Percentiles rank a stretch among this genome's conserved stretches.
Evolutionary conservation across 2,797 vertebrate species (phyloP).

Genomic region (Tiaroga cobitis): DNA sequence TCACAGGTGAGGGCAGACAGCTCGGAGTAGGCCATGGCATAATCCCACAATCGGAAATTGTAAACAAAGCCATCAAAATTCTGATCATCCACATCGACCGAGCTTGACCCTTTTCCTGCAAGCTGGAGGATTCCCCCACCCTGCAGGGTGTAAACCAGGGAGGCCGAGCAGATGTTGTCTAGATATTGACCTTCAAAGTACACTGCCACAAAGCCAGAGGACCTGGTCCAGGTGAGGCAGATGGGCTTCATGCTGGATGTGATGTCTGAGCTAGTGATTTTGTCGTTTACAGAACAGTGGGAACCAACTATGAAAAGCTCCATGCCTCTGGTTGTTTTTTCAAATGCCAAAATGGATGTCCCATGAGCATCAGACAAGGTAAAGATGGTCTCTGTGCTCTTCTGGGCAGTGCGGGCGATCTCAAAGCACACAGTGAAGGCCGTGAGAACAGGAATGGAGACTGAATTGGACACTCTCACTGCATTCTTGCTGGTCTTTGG

Average conservation of each 20-base stretch:
- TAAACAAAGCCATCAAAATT: conserved; percentile 87
- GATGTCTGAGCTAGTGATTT: conserved; percentile 74
- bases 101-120: conserved; percentile 74
- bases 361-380: conserved; percentile 71
- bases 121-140: conserved; percentile 79
- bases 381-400: conserved; percentile 82
- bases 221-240: conserved; percentile 83
- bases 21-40: conserved; percentile 76
- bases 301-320: conserved; percentile 72
- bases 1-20: conserved; percentile 85
- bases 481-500: conserved; percentile 67
- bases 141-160: conserved; percentile 68
- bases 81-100: conserved; percentile 40
- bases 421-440: conserved; percentile 92
- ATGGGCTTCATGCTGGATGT: conserved; percentile 78
- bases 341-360: conserved; percentile 75
- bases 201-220: conserved; percentile 70
- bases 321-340: conserved; percentile 69
- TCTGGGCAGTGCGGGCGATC: conserved; percentile 70
- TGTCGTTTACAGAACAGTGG: conserved; percentile 75
- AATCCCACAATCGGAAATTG: conserved; percentile 93
- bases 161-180: conserved; percentile 68
- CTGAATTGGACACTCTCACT: conserved; percentile 71
- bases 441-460: conserved; percentile 81
- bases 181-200: conserved; percentile 73